Conservation (phyloP, 2,113 vertebrate genomes). For the Heptranchias perlo region DNA sequence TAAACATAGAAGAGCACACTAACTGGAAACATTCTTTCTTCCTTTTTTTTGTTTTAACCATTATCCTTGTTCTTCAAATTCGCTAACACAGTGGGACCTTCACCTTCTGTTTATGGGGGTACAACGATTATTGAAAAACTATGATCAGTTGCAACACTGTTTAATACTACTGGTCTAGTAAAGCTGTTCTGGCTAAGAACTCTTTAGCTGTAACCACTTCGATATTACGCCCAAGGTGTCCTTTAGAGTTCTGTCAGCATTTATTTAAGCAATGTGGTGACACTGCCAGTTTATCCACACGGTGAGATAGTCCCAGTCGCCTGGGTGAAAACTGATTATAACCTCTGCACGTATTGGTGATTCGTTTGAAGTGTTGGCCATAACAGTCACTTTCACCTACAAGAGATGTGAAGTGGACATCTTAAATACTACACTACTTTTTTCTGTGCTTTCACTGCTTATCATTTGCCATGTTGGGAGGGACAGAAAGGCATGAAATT, state of each 20-base stretch:
- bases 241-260: not conserved
- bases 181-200: not conserved
- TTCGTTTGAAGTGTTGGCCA: not conserved
- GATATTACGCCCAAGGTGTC: not conserved
- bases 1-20: conserved; percentile 68
- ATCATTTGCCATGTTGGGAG: not conserved
- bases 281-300: not conserved
- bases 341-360: not conserved
- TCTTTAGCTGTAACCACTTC: not conserved
- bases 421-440: not conserved
- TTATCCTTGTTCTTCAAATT: conserved; percentile 59
- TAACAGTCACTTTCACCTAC: not conserved
- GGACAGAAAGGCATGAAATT: not conserved
- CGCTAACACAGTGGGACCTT: conserved; percentile 61
- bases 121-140: conserved; percentile 54
- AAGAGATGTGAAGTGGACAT: not conserved
- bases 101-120: conserved; percentile 76
- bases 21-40: conserved; percentile 57
- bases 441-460: not conserved
- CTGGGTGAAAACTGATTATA: not conserved
- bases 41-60: conserved; percentile 53
- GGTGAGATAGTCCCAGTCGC: not conserved
- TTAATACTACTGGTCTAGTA: not conserved
- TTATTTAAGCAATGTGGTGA: not conserved
- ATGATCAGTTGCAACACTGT: not conserved